Base-by-base conservation (phyloP, 2,113 vertebrate genomes). In the Elephas maximus region DNA sequence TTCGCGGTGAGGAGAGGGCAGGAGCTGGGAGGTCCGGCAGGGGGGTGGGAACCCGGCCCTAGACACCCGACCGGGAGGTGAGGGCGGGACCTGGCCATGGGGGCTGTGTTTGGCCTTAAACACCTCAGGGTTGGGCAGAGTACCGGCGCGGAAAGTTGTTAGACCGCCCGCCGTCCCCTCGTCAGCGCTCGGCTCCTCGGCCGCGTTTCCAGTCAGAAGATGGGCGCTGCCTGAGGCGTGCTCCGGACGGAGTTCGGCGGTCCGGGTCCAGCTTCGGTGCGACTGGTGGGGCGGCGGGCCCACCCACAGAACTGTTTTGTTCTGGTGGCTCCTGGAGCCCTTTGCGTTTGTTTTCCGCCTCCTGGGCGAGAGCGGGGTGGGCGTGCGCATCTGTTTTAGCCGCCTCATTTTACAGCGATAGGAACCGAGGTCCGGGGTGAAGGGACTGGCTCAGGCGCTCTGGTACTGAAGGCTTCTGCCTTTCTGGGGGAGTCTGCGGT, bases 161-260 rank as follows among this genome's bases (percentile, higher is more conserved):
- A 26, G 15, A 21, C 24, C 0, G 20, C 17, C 0, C 4, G 14
- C 53, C 4, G 4, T 12, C 57, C 3, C 44, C 0, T 0, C 2
- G 57, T 11, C 41, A 2, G 2, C 20, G 62, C 51, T 20, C 15
- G 7, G 28, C 17, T 1, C 17, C 41, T 77, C 41, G 0, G 81
- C 65, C 0, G 45, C 33, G 0, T 18, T 30, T 74, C 67, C 71
- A 0, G 89, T 33, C 20, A 63, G 79, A 30, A 44, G 23, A 24
- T 1, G 5, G 26, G 33, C 30, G 62, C 37, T 63, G 69, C 33
- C 51, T 24, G 88, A 12, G 73, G 90, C 60, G 5, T 18, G 65
- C 30, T 17, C 28, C 0, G 6, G 12, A 12, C 30, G 8, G 26
- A 57, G 53, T 14, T 12, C 53, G 21, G 15, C 9, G 10, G 37